These are phyloP conservation scores for Yponomeuta cagnagella DNA, from an alignment of 2,888 invertebrate genomes.

Conservation along the genomic window DNA sequence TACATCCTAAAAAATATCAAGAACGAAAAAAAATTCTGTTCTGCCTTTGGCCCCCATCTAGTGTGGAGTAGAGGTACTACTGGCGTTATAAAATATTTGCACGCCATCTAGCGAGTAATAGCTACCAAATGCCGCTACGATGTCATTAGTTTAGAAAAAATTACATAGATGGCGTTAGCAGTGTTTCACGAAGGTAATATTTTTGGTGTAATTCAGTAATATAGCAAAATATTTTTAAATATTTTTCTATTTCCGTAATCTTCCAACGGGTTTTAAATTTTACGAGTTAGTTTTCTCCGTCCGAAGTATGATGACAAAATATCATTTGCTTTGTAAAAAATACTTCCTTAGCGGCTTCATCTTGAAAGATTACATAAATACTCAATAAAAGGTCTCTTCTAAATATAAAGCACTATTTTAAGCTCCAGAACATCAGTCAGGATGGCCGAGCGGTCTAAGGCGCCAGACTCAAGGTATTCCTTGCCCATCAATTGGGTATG, in stretches of 20 bases:
- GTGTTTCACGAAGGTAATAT: neutral
- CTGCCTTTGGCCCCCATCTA: neutral
- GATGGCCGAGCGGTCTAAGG: constrained; percentile 95
- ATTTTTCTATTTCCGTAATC: neutral
- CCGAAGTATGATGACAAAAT: neutral
- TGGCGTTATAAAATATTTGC: neutral
- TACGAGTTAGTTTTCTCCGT: no score
- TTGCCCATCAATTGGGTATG: constrained; percentile 81
- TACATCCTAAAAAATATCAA: no score
- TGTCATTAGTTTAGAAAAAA: neutral
- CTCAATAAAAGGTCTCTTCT: neutral
- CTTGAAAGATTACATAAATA: neutral
- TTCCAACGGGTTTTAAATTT: no score
- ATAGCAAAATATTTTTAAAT: neutral
- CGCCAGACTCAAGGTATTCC: constrained; percentile 77
- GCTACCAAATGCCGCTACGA: neutral
- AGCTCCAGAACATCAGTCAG: constrained; percentile 71
- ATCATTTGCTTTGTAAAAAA: neutral
- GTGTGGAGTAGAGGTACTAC: neutral
- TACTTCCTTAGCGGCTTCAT: neutral
- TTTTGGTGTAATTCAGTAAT: no score
- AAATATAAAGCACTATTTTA: constrained; percentile 35
- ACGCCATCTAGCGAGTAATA: neutral
- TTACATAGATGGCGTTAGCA: neutral
- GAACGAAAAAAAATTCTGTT: no score